phyloP scores from a whole-genome alignment of 2,888 invertebrate genomes.

The Leptothorax acervorum region DNA sequence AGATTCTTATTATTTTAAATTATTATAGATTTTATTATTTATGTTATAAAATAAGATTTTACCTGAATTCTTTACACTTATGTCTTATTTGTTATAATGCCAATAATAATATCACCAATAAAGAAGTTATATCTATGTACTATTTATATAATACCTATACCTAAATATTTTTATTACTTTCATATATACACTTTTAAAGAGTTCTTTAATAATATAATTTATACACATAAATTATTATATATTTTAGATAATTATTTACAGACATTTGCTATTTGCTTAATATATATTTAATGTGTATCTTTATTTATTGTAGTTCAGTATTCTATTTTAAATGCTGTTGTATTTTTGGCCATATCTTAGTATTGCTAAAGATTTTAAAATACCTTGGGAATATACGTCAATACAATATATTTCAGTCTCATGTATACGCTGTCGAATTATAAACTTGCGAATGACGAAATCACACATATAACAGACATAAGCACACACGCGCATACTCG shows the following conservation, averaged over 20 bases:
- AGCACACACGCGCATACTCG: neutral
- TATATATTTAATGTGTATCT: neutral
- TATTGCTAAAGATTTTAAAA: neutral
- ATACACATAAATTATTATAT: neutral
- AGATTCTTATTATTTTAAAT: too few species aligned
- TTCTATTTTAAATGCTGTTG: neutral
- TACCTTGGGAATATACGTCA: neutral
- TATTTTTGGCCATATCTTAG: neutral
- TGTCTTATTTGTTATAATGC: neutral
- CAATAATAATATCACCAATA: neutral
- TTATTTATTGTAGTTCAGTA: neutral
- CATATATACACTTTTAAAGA: neutral
- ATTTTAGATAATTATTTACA: neutral
- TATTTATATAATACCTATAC: neutral
- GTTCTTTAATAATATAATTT: neutral
- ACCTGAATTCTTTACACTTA: neutral
- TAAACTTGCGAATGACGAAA: neutral
- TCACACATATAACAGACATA: neutral
- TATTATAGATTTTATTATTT: too few species aligned
- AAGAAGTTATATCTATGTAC: neutral
- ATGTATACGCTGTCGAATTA: slow-evolving; percentile 1
- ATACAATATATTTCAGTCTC: slow-evolving; percentile 24
- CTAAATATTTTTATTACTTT: neutral
- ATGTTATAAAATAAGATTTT: too few species aligned
- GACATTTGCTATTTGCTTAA: neutral